Evolutionary conservation across 2,888 invertebrate genomes (phyloP).

Genomic region (Apoda limacodes): DNA sequence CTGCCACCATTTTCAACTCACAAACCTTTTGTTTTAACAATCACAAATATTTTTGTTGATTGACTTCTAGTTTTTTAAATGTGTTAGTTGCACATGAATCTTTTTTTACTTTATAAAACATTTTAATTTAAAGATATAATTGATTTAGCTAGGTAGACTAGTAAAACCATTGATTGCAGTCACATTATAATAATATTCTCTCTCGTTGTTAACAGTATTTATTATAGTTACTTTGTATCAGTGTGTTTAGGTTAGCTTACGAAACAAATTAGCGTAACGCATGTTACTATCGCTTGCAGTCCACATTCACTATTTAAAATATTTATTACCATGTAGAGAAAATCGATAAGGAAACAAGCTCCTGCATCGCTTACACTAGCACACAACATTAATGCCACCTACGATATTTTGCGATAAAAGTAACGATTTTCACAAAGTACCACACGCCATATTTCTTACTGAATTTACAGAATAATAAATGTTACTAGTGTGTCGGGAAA

Average conservation of each 20-base stretch:
- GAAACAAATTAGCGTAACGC: conserved; percentile 31
- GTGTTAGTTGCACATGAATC: too few relatives aligned
- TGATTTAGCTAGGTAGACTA: too few relatives aligned
- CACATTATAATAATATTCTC: too few relatives aligned
- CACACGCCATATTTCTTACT: conserved; percentile 13
- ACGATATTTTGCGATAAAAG: too few relatives aligned
- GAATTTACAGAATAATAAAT: conserved; percentile 15
- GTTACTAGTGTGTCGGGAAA: conserved; percentile 12
- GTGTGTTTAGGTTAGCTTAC: conserved; percentile 23
- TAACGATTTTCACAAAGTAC: conserved; percentile 24
- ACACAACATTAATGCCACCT: conserved; percentile 34
- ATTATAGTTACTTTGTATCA: too few relatives aligned
- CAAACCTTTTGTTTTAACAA: conserved; percentile 59
- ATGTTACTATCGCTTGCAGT: conserved; percentile 41
- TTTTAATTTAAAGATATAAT: too few relatives aligned
- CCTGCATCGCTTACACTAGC: conserved; percentile 43
- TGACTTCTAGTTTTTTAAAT: too few relatives aligned
- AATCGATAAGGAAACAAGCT: conserved; percentile 65
- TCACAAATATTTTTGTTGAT: too few relatives aligned
- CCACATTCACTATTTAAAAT: conserved; percentile 53
- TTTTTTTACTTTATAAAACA: too few relatives aligned
- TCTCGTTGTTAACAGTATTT: too few relatives aligned
- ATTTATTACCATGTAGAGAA: conserved; percentile 61
- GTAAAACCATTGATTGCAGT: too few relatives aligned
- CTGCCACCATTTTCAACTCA: conserved; percentile 62